Evolutionary conservation across 1,140 invertebrate species (phyloP), one percentile per base, ranked within the genome.

Genomic region (Rhagoletis zephyria): DNA sequence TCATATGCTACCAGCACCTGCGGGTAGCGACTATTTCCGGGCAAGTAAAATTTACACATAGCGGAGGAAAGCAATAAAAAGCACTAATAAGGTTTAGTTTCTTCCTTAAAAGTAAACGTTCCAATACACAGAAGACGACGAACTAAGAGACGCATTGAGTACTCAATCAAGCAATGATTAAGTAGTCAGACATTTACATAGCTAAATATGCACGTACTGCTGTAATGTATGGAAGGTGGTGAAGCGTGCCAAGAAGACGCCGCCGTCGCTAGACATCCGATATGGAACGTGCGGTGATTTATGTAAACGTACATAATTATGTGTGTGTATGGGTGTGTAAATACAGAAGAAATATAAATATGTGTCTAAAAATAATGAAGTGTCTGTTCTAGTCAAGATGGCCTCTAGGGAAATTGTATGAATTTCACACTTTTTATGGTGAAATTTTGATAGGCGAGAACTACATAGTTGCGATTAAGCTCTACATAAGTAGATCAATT

Each of bases 221-320:
- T 65, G n/a, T 65, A 19, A 30, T 40, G 42, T 42, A 9, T 48
- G 67, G 14, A 74, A 74, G 67, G 67, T 74, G 67, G 67, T 74
- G 67, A 42, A 74, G 67, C 67, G 67, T 74, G 67, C 67, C 14
- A 74, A 74, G 64, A 74, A 30, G 30, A 30, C 30, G 30, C 30
- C 67, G 67, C 14, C 67, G 67, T 3, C 67, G 45, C 42, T 45
- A 12, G 67, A 74, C 67, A 74, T 48, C 40, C 67, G 67, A 74
- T 45, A 74, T 74, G 67, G 67, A 74, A 74, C 67, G 67, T 74
- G 67, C 42, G 67, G n/a, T 74, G 4, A 14, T 74, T 74, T 74
- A 67, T 60, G 59, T 7, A 16, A 16, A 63, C 16, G 4, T 14
- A 63, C 16, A n/a, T n/a, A 12, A 40, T 14, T 45, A 65, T 30